A percentile compares a stretch with the other conserved stretches of the same genome.
phyloP scores from a whole-genome alignment of 2,797 vertebrate genomes.

The Loriculus beryllinus region DNA sequence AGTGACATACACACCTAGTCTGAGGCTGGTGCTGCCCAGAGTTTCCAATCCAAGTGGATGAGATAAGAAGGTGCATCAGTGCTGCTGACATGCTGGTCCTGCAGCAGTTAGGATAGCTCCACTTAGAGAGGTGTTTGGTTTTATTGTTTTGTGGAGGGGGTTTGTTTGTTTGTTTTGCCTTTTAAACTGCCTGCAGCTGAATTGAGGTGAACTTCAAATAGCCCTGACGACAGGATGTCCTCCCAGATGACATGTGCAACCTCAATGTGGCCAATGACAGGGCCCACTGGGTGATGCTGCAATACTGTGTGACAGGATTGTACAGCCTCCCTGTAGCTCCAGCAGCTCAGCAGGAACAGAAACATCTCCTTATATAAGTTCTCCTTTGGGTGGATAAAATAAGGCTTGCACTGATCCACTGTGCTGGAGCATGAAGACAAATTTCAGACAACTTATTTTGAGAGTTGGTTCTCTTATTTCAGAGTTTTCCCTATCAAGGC shows the following conservation, averaged over 20 bases:
- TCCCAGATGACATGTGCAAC: neutral
- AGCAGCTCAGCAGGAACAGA: neutral
- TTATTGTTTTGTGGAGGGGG: neutral
- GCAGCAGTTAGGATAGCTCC: neutral
- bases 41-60: neutral
- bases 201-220: neutral
- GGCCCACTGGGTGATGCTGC: neutral
- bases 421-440: neutral
- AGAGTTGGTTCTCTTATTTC: constrained; percentile 6
- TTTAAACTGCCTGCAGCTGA: constrained; percentile 7
- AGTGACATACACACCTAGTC: neutral
- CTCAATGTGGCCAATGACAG: neutral
- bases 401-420: neutral
- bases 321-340: neutral
- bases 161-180: neutral
- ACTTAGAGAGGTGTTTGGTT: neutral
- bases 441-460: constrained; percentile 27
- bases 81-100: neutral
- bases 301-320: neutral
- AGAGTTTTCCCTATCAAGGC: neutral
- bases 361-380: neutral
- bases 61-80: neutral
- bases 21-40: neutral
- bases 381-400: neutral
- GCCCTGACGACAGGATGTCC: neutral